Conservation (phyloP, 2,888 invertebrate genomes). For the Pristionchus mayeri region DNA sequence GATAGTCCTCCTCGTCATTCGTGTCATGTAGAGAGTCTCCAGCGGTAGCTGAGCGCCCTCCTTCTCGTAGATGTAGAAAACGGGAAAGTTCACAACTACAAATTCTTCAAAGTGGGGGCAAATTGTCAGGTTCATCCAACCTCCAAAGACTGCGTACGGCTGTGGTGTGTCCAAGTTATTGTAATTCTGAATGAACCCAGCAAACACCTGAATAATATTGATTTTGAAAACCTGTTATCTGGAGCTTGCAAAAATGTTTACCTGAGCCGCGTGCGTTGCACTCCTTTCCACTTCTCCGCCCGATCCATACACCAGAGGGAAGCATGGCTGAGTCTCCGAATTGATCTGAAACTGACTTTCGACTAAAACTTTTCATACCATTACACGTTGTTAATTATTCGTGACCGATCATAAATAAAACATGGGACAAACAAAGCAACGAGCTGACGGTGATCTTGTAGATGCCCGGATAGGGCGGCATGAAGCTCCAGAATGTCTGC, state of each 20-base stretch:
- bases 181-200: conserved; percentile 14
- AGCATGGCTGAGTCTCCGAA: background rate
- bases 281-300: background rate
- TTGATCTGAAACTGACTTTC: background rate
- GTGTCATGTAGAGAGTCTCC: background rate
- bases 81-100: conserved; percentile 15
- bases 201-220: conserved; percentile 1
- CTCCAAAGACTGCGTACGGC: conserved; percentile 22
- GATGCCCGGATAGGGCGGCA: background rate
- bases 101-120: background rate
- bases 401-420: too few relatives aligned
- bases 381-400: background rate
- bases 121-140: too few relatives aligned
- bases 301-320: background rate
- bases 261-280: background rate
- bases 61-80: conserved; percentile 17
- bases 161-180: background rate
- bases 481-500: background rate
- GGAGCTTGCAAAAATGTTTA: background rate
- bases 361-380: background rate
- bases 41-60: background rate
- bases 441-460: conserved; percentile 11
- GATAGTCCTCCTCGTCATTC: background rate
- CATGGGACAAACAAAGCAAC: too few relatives aligned
- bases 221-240: background rate